Evolutionary conservation across 2,113 vertebrate species (phyloP), one percentile per base, ranked within the genome.

Genomic region (Hypomesus transpacificus): DNA sequence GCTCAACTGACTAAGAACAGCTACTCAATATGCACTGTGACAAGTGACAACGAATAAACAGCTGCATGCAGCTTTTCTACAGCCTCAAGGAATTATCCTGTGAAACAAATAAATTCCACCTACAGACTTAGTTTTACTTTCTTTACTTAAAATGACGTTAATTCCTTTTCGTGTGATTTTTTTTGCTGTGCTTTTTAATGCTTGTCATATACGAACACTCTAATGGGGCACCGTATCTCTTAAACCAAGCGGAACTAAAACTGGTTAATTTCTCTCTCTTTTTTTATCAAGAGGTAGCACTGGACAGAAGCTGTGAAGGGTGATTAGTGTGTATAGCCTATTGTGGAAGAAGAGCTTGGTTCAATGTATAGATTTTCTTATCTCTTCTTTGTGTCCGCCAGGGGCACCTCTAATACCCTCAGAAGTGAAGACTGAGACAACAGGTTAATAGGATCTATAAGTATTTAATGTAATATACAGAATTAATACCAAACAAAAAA

Each of bases 311-410:
- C 24, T 28, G 52, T n/a, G 54, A 58, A 18, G 56, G 20, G 76
- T 28, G 65, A 54, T 22, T 18, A 22, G 14, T 2, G 20, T 50
- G 64, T 66, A 34, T 11, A 46, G 39, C 39, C 18, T 14, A 22
- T 11, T 50, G 9, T 52, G 34, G 56, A 39, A 18, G 17, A 61
- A 75, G 68, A 24, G 67, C 64, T 66, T 1, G 20, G 58, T 7
- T 87, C 78, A 34, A 82, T 86, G 78, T 80, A 85, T 87, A 52
- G 84, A 88, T 88, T 79, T 82, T 69, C 77, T 87, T 77, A 78
- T 80, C 74, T 74, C 65, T 31, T 65, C 66, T n/a, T 4, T 67
- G 68, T 64, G 53, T 77, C 73, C 71, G 46, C 51, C 17, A 18
- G 71, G 53, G 3, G 66, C 56, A 70, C 24, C 24, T 71, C 74